Evolutionary conservation across 2,797 vertebrate species (phyloP), one percentile per base, ranked within the genome.

Genomic region (Paedocypris micromegethes): DNA sequence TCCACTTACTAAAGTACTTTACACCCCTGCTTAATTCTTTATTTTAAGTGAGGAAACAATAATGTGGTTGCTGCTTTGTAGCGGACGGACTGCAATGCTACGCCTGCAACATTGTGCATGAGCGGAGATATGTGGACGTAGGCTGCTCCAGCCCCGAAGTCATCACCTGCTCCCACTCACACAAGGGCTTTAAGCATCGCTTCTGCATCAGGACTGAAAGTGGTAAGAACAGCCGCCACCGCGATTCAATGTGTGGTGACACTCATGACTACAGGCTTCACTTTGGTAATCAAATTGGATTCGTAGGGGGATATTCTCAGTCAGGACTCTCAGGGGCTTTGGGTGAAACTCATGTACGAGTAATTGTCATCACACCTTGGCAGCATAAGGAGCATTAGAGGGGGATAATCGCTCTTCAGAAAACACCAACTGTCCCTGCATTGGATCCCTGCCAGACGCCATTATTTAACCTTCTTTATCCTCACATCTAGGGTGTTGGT

Each of bases 101-200:
- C 0, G 83, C 84, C 77, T 90, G 89, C 77, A 91, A 90, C 72
- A 82, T 91, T 55, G 66, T 90, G 0, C 76, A 86, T 2, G 88
- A 88, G 41, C 72, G 81, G 59, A 80, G 79, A 51, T 88, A 84
- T 3, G 84, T 89, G 66, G 87, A 88, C 43, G 81, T 78, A 8
- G 89, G 89, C 1, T 91, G 88, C 75, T 83, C 88, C 5, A 83
- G 75, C 9, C 88, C 89, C 0, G 87, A 89, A 73, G 81, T 88
- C 74, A 85, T 88, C 78, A 86, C 88, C 78, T 91, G 89, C 74
- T 80, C 78, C 48, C 74, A 72, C 44, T 78, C 79, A 8, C 64
- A 83, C 73, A 80, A 78, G 64, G 81, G 81, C 46, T 83, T 81
- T 68, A 80, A 83, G 58, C 79, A 83, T 51, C 78, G 71, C 56